Evolutionary conservation across 2,888 invertebrate genomes (phyloP), one percentile per base, ranked within the genome.

Genomic region (Dolichomitus sp.): DNA sequence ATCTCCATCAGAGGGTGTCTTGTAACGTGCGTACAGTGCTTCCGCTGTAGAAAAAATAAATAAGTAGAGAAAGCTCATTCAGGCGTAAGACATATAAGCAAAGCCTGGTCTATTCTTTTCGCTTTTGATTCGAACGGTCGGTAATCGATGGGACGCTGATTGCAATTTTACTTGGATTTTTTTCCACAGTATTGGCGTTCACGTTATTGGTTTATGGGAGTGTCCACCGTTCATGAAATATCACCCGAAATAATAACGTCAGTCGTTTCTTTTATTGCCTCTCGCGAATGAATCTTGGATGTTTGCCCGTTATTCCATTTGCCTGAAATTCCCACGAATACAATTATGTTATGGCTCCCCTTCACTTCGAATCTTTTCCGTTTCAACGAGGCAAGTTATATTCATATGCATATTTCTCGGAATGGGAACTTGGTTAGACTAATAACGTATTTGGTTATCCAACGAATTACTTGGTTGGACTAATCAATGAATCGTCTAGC

Each of bases 261-360:
- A 37, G 59, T 52, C 57, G 48, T 59, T 79, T 70, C 23, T 70
- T 79, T 79, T 65, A 75, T 79, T 82, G 17, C 54, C 14, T 42
- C n/a, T n/a, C 57, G 52, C 27, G 50, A 74, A 82, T 69, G 63
- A 68, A 50, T 69, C 78, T 82, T 82, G 82, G 74, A 74, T 50
- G 70, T 50, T 75, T 74, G 82, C 74, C 70, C 78, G 19, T 66
- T 69, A 52, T 66, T 59, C 57, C 40, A 33, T 30, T 68, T 61
- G n/a, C 27, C 27, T 27, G 70, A 57, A 70, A 70, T 66, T 54
- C n/a, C 17, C 30, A 42, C 33, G 50, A 72, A 76, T 42, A 12
- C 30, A 33, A 48, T 17, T 30, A 0, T 42, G 7, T 52, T 57
- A 23, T n/a, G 27, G 30, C 19, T 45, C 48, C 12, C 30, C 45